Evolutionary conservation across 1,140 invertebrate genomes (phyloP).

Genomic region (Lepidurus arcticus): DNA sequence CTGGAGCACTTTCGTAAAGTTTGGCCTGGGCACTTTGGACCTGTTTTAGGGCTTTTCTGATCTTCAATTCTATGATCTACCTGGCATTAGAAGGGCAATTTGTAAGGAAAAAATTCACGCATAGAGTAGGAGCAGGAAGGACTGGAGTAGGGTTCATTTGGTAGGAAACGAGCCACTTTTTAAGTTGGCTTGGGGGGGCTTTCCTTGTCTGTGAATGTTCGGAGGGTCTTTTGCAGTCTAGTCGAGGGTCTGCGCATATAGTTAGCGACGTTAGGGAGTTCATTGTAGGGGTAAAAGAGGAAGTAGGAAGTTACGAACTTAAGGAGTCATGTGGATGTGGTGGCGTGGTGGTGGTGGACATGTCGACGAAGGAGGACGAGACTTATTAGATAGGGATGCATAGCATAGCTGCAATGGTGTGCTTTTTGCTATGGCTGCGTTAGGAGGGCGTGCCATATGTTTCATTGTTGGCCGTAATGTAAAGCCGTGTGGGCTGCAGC

Average conservation of each 20-base stretch:
- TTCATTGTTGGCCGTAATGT: conserved; percentile 19
- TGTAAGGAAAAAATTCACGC: too few relatives aligned
- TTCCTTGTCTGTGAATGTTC: neutral
- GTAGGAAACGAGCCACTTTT: too few relatives aligned
- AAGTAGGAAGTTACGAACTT: conserved; percentile 19
- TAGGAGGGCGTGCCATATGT: conserved; percentile 12
- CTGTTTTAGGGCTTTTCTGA: too few relatives aligned
- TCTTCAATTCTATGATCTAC: too few relatives aligned
- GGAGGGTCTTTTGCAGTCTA: neutral
- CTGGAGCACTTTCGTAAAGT: too few relatives aligned
- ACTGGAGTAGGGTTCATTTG: too few relatives aligned
- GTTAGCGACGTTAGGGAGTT: neutral
- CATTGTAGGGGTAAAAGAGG: neutral
- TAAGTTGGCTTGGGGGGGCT: neutral
- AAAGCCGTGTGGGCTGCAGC: neutral
- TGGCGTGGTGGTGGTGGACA: neutral
- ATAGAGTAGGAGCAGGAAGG: too few relatives aligned
- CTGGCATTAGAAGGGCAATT: too few relatives aligned
- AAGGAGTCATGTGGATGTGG: conserved; percentile 17
- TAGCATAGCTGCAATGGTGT: conserved; percentile 5
- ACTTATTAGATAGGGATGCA: neutral
- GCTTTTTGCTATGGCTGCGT: neutral
- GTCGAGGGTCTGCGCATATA: neutral
- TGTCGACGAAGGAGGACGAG: neutral
- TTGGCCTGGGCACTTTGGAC: too few relatives aligned